Percentiles rank a stretch among this genome's conserved stretches.
Evolutionary conservation across 2,113 vertebrate species (phyloP).

Genomic region (Cygnus atratus): DNA sequence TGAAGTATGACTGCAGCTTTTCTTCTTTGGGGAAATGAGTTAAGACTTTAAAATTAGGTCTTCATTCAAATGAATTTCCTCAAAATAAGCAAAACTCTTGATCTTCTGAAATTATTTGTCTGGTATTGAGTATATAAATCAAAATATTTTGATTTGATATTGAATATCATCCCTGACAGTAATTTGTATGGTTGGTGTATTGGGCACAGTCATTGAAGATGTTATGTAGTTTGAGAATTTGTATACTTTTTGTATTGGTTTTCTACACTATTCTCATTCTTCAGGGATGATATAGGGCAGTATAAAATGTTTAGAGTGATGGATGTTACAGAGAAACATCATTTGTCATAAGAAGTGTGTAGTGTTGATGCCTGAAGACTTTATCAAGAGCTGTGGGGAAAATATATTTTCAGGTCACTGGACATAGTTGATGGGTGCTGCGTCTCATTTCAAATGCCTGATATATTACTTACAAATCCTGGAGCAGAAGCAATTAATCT

Average conservation of each 20-base stretch:
- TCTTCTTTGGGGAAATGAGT: not conserved
- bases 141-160: not conserved
- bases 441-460: not conserved
- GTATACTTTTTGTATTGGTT: not conserved
- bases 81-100: not conserved
- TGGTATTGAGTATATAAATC: not conserved
- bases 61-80: not conserved
- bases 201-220: not conserved
- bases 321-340: not conserved
- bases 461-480: not conserved
- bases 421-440: not conserved
- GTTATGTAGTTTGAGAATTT: not conserved
- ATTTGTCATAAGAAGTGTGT: not conserved
- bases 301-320: not conserved
- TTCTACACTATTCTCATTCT: not conserved
- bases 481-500: not conserved
- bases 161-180: not conserved
- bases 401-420: constrained; percentile 12
- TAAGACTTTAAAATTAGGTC: not conserved
- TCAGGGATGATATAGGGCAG: not conserved
- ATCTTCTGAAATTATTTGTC: not conserved
- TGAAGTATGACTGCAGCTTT: not conserved
- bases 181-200: not conserved
- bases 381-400: not conserved
- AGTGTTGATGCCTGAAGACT: not conserved